Evolutionary conservation across 2,888 invertebrate genomes (phyloP).

Genomic region (Nymphalis c-album): DNA sequence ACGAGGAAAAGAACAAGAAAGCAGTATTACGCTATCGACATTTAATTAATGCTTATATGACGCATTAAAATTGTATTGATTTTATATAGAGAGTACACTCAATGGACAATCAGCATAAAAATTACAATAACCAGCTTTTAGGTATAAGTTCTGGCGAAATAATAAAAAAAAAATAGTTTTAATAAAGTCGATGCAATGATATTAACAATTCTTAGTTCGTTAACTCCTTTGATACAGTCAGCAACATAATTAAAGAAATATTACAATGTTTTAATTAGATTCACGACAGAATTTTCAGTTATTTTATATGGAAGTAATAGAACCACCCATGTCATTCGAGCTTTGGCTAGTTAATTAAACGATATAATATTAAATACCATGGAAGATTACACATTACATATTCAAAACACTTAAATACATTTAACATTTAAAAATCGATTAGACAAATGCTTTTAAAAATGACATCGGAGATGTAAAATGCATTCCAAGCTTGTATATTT

Average conservation of each 20-base stretch:
- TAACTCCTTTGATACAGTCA: neutral
- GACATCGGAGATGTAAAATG: constrained; percentile 56
- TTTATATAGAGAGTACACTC: neutral
- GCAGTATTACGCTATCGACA: neutral
- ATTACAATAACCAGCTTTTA: neutral
- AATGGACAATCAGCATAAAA: constrained; percentile 3
- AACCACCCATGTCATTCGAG: constrained; percentile 12
- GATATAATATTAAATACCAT: constrained; percentile 12
- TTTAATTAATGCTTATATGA: no score
- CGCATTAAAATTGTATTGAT: neutral
- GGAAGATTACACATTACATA: constrained; percentile 60
- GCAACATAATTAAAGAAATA: neutral
- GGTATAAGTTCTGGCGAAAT: neutral
- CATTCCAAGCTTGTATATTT: constrained; percentile 57
- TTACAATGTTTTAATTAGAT: neutral
- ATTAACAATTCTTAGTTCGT: no score
- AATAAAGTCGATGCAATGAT: no score
- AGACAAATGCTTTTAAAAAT: constrained; percentile 64
- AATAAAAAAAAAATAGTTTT: neutral
- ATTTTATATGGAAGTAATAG: neutral
- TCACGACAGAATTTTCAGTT: neutral
- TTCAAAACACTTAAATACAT: constrained; percentile 51
- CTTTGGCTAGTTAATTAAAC: constrained; percentile 20
- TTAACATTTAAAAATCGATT: constrained; percentile 59
- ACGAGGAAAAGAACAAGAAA: neutral